These are phyloP conservation scores for Petaurus breviceps DNA, from an alignment of 2,113 vertebrate genomes.

Conservation along the genomic window DNA sequence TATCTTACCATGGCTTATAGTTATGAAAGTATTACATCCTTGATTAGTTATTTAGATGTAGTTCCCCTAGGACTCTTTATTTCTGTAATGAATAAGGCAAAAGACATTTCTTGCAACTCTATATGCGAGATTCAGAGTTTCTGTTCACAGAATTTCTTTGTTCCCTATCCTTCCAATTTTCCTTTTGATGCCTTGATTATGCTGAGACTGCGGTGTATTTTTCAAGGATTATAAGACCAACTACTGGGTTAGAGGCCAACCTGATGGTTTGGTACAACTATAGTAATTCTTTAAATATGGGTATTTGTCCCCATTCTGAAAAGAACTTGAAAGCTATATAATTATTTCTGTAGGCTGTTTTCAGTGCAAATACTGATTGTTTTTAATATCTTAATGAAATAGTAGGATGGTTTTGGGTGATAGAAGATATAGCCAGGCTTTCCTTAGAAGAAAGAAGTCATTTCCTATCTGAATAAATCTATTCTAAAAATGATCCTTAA, in stretches of 20 bases:
- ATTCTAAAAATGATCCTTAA: not conserved
- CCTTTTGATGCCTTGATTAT: not conserved
- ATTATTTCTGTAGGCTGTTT: not conserved
- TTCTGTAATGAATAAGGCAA: not conserved
- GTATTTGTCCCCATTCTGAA: not conserved
- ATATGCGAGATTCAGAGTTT: not conserved
- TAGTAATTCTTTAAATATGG: not conserved
- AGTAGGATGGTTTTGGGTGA: not conserved
- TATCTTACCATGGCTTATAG: not conserved
- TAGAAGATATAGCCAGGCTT: not conserved
- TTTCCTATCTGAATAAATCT: not conserved
- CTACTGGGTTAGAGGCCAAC: not conserved
- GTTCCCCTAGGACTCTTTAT: not conserved
- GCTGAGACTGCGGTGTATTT: not conserved
- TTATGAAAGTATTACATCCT: not conserved
- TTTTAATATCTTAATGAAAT: not conserved
- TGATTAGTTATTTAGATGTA: not conserved
- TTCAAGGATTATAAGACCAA: not conserved
- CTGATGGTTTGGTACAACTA: not conserved
- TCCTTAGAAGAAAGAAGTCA: not conserved
- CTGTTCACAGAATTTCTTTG: not conserved
- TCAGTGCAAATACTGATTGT: not conserved
- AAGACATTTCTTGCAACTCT: not conserved
- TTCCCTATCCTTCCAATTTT: not conserved
- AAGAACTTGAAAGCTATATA: not conserved